Conservation (phyloP, 2,113 vertebrate species). For the Anarhynchus alexandrinus region DNA sequence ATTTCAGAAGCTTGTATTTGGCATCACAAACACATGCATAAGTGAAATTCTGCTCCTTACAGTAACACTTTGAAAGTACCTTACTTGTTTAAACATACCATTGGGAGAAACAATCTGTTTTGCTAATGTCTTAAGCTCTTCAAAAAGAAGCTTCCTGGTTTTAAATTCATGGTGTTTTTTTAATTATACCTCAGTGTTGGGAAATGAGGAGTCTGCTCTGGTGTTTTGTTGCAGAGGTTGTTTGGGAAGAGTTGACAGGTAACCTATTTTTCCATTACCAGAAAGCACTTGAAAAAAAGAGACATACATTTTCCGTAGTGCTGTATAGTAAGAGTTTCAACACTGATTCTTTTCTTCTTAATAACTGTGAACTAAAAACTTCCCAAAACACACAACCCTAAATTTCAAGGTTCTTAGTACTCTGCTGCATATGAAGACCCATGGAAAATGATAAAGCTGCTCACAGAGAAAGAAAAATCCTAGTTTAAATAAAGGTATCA, state of each 20-base stretch:
- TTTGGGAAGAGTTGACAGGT: background rate
- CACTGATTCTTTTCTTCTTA: background rate
- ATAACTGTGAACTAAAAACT: background rate
- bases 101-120: slow-evolving; percentile 56
- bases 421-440: background rate
- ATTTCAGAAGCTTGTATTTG: background rate
- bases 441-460: background rate
- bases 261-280: background rate
- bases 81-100: slow-evolving; percentile 32
- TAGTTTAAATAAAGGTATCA: background rate
- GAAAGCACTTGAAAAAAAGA: background rate
- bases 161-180: background rate
- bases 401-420: background rate
- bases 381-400: background rate
- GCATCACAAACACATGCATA: background rate
- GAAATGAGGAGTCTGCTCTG: background rate
- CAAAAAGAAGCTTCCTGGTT: background rate
- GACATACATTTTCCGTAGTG: background rate
- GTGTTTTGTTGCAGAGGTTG: background rate
- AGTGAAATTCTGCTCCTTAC: slow-evolving; percentile 4
- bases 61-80: slow-evolving; percentile 25
- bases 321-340: background rate
- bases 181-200: background rate
- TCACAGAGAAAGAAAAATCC: background rate
- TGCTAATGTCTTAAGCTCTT: slow-evolving; percentile 35